Evolutionary conservation across 2,113 vertebrate genomes (phyloP).

Genomic region (Morone saxatilis): DNA sequence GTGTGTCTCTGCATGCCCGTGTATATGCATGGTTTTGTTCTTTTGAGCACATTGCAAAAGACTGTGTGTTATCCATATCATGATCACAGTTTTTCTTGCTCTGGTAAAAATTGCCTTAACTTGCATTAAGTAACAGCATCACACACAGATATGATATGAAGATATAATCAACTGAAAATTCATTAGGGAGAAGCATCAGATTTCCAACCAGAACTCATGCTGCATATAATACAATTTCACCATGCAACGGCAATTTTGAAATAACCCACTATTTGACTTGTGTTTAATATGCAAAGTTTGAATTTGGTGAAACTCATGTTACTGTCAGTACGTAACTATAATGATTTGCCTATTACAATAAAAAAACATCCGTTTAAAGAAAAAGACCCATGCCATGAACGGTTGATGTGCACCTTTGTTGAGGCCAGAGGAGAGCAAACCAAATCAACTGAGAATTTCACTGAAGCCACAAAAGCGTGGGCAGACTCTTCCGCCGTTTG

Average conservation of each 20-base stretch:
- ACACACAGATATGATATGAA: not conserved
- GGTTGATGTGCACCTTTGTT: constrained; percentile 18
- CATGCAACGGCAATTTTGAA: constrained; percentile 17
- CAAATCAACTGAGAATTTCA: constrained; percentile 45
- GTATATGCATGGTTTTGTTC: not conserved
- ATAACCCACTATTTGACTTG: constrained; percentile 26
- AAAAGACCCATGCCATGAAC: constrained; percentile 1
- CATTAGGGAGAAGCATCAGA: constrained; percentile 7
- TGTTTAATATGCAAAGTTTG: constrained; percentile 1
- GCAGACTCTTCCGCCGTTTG: not conserved
- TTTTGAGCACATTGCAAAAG: not conserved
- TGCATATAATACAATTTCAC: constrained; percentile 7
- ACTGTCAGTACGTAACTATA: not conserved
- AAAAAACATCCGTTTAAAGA: constrained; percentile 18
- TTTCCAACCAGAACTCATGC: constrained; percentile 5
- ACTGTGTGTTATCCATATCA: not conserved
- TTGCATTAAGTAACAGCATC: not conserved
- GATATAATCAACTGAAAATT: constrained; percentile 7
- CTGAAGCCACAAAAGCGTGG: constrained; percentile 36
- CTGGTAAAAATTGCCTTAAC: not conserved
- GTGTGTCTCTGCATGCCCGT: constrained; percentile 3
- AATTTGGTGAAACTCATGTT: constrained; percentile 11
- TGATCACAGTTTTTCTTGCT: not conserved
- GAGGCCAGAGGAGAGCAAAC: constrained; percentile 3
- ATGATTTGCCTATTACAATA: constrained; percentile 12